Evolutionary conservation across 1,140 invertebrate species (phyloP).

Genomic region (Drosophila nannoptera): DNA sequence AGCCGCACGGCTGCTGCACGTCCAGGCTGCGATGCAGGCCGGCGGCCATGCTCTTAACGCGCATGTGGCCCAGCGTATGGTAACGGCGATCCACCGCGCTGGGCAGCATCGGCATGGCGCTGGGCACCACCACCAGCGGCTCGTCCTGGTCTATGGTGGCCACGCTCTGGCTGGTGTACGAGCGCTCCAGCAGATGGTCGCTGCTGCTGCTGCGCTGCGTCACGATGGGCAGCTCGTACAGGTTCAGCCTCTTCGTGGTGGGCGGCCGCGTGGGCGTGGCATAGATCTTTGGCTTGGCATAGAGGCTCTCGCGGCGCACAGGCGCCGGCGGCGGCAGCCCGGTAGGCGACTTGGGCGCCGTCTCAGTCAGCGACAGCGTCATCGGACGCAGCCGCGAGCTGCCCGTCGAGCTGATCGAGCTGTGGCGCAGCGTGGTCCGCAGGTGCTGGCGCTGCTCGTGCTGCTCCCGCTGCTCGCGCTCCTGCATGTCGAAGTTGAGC

Average conservation of each 20-base stretch:
- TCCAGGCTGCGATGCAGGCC: slow-evolving; percentile 66
- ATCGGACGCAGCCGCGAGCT: slow-evolving; percentile 47
- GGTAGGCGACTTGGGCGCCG: slow-evolving; percentile 51
- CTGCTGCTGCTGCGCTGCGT: slow-evolving; percentile 71
- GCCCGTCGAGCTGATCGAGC: slow-evolving; percentile 51
- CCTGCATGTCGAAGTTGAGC: slow-evolving; percentile 68
- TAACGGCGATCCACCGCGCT: slow-evolving; percentile 71
- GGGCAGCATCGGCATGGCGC: slow-evolving; percentile 72
- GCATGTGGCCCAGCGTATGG: slow-evolving; percentile 75
- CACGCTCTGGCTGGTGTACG: slow-evolving; percentile 70
- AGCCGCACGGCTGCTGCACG: slow-evolving; percentile 66
- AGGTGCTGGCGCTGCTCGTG: slow-evolving; percentile 7
- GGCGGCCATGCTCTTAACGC: slow-evolving; percentile 72
- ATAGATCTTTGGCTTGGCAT: slow-evolving; percentile 76
- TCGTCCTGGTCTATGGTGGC: slow-evolving; percentile 76
- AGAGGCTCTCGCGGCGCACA: slow-evolving; percentile 70
- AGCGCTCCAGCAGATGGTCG: slow-evolving; percentile 70
- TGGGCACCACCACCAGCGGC: slow-evolving; percentile 68
- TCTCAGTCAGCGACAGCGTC: slow-evolving; percentile 67
- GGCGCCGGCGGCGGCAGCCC: slow-evolving; percentile 69
- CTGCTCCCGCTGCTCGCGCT: slow-evolving; percentile 32
- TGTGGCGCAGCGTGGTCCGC: slow-evolving; percentile 60
- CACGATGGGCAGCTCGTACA: slow-evolving; percentile 65
- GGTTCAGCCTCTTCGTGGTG: slow-evolving; percentile 50
- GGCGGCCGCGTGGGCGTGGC: slow-evolving; percentile 64